Evolutionary conservation across 2,113 vertebrate genomes (phyloP).

Genomic region (Daubentonia madagascariensis): DNA sequence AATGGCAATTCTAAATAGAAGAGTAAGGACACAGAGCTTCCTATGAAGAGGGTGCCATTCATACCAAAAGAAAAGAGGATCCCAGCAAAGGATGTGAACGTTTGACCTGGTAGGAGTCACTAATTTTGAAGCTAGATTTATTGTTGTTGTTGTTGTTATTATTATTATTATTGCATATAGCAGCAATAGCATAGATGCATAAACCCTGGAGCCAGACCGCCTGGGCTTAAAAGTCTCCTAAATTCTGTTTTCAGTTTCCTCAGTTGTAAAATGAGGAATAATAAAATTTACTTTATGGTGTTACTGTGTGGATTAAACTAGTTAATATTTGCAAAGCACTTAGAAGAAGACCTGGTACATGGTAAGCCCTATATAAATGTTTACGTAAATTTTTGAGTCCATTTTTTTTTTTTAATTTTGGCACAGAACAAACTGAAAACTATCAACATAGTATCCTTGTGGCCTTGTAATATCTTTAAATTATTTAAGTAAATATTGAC

Average conservation of each 20-base stretch:
- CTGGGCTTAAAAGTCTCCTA: not conserved
- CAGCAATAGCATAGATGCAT: not conserved
- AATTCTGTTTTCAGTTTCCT: not conserved
- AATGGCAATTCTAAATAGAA: not conserved
- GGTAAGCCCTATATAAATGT: slow-evolving; percentile 20
- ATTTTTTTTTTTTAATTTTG: not conserved
- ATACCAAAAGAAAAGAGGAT: not conserved
- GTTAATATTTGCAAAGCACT: slow-evolving; percentile 20
- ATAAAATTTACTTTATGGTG: slow-evolving; percentile 6
- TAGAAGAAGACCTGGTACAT: not conserved
- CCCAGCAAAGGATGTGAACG: not conserved
- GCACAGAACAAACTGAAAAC: not conserved
- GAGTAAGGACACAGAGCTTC: not conserved
- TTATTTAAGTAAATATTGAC: slow-evolving; percentile 5
- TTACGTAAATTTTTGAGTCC: not conserved
- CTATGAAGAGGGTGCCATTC: not conserved
- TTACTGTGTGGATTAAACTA: slow-evolving; percentile 31
- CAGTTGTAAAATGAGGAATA: not conserved
- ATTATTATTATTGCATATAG: not conserved
- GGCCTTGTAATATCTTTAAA: slow-evolving; percentile 27
- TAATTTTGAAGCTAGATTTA: not conserved
- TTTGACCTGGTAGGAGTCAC: not conserved
- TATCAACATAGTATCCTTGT: not conserved
- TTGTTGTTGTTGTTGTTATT: not conserved
- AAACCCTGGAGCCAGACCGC: not conserved